These are phyloP conservation scores for Chaenogobius annularis DNA, from an alignment of 2,113 vertebrate species.

Conservation along the genomic window DNA sequence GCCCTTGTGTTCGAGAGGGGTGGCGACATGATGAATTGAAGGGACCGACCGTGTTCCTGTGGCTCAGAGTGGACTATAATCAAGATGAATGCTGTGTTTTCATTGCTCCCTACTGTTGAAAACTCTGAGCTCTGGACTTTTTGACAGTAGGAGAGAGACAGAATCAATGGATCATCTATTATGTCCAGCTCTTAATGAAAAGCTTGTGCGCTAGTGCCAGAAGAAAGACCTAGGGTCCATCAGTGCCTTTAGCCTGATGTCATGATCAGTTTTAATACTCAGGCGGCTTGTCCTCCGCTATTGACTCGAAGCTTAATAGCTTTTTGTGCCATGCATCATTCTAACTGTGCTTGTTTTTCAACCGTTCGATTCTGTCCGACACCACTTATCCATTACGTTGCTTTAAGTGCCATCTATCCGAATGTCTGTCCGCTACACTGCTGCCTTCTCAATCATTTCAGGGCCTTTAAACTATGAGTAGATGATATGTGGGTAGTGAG, in stretches of 20 bases:
- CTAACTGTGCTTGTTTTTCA: constrained; percentile 52
- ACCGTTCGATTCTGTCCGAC: constrained; percentile 26
- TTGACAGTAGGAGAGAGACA: constrained; percentile 30
- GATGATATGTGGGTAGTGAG: not conserved
- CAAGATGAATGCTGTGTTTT: constrained; percentile 61
- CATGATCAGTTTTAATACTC: constrained; percentile 64
- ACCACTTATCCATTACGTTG: constrained; percentile 32
- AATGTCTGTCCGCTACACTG: constrained; percentile 16
- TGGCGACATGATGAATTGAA: constrained; percentile 54
- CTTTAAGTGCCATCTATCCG: not conserved
- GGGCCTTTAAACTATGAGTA: constrained; percentile 4
- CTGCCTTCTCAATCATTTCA: constrained; percentile 9
- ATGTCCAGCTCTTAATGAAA: constrained; percentile 67
- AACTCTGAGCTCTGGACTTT: constrained; percentile 29
- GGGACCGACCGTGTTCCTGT: constrained; percentile 36
- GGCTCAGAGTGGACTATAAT: constrained; percentile 62
- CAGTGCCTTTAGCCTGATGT: constrained; percentile 59
- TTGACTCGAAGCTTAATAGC: constrained; percentile 61
- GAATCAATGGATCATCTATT: constrained; percentile 69
- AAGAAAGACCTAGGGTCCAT: constrained; percentile 53
- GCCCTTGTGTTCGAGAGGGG: constrained; percentile 10
- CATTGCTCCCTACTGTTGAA: constrained; percentile 44
- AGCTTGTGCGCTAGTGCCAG: constrained; percentile 52
- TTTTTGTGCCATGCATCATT: constrained; percentile 52
- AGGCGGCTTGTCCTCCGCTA: constrained; percentile 58